Evolutionary conservation across 2,113 vertebrate species (phyloP).

Genomic region (Sapajus apella): DNA sequence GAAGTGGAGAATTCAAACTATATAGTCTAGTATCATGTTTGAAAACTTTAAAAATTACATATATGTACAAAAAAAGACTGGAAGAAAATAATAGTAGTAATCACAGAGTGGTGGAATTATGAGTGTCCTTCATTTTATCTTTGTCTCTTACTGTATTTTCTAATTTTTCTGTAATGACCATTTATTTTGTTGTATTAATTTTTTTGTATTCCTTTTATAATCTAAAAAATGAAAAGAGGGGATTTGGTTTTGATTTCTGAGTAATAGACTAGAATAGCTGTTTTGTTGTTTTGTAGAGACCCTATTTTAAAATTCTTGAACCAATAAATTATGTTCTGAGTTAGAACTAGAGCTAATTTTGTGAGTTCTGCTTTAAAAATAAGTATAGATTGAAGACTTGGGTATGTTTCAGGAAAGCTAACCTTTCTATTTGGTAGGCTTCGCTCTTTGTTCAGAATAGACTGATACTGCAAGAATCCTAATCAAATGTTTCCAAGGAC

Average conservation of each 20-base stretch:
- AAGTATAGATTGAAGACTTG: not conserved
- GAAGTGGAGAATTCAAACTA: not conserved
- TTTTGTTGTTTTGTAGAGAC: not conserved
- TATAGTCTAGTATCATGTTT: not conserved
- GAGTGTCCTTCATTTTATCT: not conserved
- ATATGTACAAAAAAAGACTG: too few relatives aligned
- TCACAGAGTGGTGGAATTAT: not conserved
- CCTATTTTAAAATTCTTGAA: not conserved
- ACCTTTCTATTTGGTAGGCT: not conserved
- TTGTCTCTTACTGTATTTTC: not conserved
- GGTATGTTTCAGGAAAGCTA: not conserved
- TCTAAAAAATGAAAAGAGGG: not conserved
- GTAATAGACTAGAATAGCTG: not conserved
- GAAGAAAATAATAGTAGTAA: not conserved
- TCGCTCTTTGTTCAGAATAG: not conserved
- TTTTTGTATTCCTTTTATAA: not conserved
- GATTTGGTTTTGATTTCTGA: constrained; percentile 1
- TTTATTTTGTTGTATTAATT: not conserved
- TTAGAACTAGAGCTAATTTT: not conserved
- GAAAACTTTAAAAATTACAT: not conserved
- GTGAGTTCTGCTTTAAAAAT: not conserved
- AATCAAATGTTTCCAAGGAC: not conserved
- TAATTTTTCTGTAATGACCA: not conserved
- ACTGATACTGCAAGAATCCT: not conserved
- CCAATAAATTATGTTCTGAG: not conserved